Base-by-base conservation (phyloP, 1,140 invertebrate genomes). In the Babylonia areolata region DNA sequence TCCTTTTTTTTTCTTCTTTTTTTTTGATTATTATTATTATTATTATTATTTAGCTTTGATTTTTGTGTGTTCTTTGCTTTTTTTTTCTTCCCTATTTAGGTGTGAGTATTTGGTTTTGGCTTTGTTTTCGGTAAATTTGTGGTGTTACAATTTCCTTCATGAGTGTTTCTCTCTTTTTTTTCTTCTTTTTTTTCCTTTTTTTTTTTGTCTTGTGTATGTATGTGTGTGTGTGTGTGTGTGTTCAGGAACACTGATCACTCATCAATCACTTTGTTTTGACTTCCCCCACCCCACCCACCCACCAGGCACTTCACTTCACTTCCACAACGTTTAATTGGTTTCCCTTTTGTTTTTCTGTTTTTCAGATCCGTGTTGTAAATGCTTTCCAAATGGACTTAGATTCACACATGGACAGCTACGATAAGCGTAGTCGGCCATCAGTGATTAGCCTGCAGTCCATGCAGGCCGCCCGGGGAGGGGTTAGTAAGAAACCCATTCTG, bases 351-450 rank as follows among this genome's bases (percentile, higher is more conserved):
- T 20, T 64, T 23, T 91, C 75, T 92, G 92, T 94, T 93, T 96
- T 97, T 92, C 97, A 98, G 98, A 99, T 99, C 95, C 98, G 98
- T 95, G 98, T 99, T 96, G 98, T 99, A 95, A 99, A 99, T 96
- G 98, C 98, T 95, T 99, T 99, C 96, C 98, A 98, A 95, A 98
- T 99, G 96, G 98, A 98, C 95, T 96, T 99, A 95, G 98, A 99
- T 96, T 96, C 97, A 95, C 91, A 92, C 73, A 89, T 93, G 89
- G 92, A 93, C 89, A 93, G 98, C 94, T 97, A 97, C 93, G 98
- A 99, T 89, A 93, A 93, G 82, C 93, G 93, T 86, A 93, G 93
- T 87, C 91, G 93, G n/a, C 92, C 93, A 15, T 94, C 93, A 33
- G 90, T 94, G 69, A 92, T 93, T 64, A 93, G 93, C 89, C 90